Conservation (phyloP, 1,140 invertebrate species). For the Drosophila suzukii region DNA sequence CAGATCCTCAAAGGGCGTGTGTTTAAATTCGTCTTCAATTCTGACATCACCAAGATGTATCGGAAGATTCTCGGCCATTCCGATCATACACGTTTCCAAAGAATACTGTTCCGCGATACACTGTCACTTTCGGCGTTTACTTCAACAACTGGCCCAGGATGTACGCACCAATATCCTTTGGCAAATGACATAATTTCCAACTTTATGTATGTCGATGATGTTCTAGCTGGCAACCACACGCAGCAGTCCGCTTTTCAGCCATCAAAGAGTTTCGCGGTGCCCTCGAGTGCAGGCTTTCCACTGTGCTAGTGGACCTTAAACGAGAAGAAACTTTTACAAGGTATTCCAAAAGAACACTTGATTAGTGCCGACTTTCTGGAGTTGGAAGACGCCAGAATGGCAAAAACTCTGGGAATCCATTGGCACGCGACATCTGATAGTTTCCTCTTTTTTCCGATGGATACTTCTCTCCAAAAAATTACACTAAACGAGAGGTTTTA, state of each 20-base stretch:
- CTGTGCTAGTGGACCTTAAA: too few species aligned
- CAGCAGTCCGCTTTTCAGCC: too few species aligned
- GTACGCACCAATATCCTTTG: background rate
- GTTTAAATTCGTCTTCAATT: background rate
- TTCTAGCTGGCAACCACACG: too few species aligned
- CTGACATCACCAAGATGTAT: background rate
- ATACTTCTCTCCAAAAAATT: too few species aligned
- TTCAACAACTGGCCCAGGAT: background rate
- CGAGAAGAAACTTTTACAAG: background rate
- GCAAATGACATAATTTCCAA: too few species aligned
- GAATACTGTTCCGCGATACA: background rate
- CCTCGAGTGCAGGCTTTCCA: too few species aligned
- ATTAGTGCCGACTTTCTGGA: background rate
- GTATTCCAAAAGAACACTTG: constrained; percentile 1
- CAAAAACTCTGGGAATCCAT: constrained; percentile 2
- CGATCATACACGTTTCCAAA: background rate
- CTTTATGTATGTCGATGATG: background rate
- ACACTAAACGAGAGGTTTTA: too few species aligned
- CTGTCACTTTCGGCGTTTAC: too few species aligned
- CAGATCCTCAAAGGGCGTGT: background rate
- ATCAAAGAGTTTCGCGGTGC: too few species aligned
- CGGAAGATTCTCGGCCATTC: too few species aligned
- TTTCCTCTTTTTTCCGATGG: background rate
- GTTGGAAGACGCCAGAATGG: background rate
- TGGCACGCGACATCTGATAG: constrained; percentile 8